phyloP scores from a whole-genome alignment of 2,797 vertebrate genomes.

The Natrix natrix region DNA sequence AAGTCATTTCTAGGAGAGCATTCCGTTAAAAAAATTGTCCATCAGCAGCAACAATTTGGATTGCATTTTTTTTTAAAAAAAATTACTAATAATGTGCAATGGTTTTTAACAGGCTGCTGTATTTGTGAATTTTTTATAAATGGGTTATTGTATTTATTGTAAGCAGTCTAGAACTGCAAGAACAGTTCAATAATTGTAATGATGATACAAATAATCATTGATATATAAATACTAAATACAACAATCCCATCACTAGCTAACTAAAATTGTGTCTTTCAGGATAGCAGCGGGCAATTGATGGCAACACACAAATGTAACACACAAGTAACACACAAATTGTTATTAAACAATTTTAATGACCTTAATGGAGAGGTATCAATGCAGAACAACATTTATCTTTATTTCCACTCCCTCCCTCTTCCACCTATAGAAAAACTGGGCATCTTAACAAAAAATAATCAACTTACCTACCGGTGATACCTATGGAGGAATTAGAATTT shows the following conservation, averaged over 20 bases:
- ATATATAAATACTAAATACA: not conserved
- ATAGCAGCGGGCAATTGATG: not conserved
- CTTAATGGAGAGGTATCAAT: not conserved
- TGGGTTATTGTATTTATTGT: not conserved
- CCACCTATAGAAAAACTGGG: not conserved
- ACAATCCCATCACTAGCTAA: not conserved
- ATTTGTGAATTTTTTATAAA: not conserved
- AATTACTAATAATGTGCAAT: not conserved
- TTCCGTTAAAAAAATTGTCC: not conserved
- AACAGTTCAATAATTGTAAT: not conserved
- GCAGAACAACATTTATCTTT: not conserved
- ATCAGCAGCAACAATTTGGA: not conserved
- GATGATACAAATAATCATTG: not conserved
- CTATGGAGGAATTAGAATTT: not conserved
- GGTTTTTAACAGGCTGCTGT: not conserved
- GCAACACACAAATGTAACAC: not conserved
- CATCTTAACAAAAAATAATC: not conserved
- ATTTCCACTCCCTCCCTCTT: not conserved
- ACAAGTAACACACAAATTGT: not conserved
- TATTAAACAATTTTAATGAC: not conserved
- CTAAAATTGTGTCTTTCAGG: not conserved
- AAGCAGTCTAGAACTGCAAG: not conserved
- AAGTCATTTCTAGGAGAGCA: not conserved
- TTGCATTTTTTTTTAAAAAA: not conserved
- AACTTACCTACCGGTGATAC: not conserved